phyloP scores from a whole-genome alignment of 1,140 invertebrate genomes.

The Lithobius niger region DNA sequence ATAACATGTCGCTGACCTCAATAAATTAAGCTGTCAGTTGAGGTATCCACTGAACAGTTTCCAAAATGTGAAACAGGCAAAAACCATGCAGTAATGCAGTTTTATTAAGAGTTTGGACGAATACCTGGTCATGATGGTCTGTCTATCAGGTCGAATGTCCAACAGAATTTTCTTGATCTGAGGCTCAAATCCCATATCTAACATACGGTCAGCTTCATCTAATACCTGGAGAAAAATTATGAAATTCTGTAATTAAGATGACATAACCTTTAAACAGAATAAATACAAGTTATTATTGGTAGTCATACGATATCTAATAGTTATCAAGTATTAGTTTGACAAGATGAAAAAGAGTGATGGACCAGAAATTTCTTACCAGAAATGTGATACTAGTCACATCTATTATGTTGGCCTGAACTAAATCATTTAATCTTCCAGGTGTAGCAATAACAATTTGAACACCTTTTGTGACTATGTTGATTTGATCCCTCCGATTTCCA shows the following conservation, averaged over 20 bases:
- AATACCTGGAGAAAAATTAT: constrained; percentile 37
- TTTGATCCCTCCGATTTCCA: constrained; percentile 57
- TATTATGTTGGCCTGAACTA: constrained; percentile 45
- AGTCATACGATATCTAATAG: too few species aligned
- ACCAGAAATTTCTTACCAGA: constrained; percentile 37
- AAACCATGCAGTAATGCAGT: too few species aligned
- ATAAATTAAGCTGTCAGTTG: too few species aligned
- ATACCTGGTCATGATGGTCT: constrained; percentile 69
- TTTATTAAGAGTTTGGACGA: background rate
- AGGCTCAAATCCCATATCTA: constrained; percentile 76
- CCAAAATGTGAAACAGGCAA: too few species aligned
- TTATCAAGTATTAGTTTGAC: too few species aligned
- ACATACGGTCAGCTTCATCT: constrained; percentile 74
- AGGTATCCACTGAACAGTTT: too few species aligned
- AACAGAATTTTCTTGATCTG: constrained; percentile 68
- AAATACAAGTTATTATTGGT: too few species aligned
- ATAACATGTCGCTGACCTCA: constrained; percentile 4
- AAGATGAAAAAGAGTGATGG: background rate
- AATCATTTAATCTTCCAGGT: constrained; percentile 72
- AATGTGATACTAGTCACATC: constrained; percentile 64
- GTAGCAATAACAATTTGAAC: constrained; percentile 82
- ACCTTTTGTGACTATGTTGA: constrained; percentile 49
- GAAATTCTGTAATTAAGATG: too few species aligned
- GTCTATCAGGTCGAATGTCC: constrained; percentile 58
- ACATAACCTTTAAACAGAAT: too few species aligned